Evolutionary conservation across 1,140 invertebrate genomes (phyloP), one percentile per base, ranked within the genome.

Genomic region (Trichogramma pretiosum): DNA sequence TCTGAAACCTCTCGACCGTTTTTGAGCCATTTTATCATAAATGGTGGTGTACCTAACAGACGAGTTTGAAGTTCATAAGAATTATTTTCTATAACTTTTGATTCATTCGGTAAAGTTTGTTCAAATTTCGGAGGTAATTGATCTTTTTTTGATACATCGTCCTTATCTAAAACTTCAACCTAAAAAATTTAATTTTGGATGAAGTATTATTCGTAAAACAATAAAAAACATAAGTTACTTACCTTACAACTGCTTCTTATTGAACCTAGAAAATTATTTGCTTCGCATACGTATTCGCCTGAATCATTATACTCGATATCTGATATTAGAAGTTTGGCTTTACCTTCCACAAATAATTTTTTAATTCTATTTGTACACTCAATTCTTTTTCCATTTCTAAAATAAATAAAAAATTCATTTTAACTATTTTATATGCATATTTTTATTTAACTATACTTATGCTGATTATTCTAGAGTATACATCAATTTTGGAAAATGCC

Each of bases 231-330:
- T 32, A 13, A 23, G 30, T 36, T 22, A 44, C 33, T 48, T 50
- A 62, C 65, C 55, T 59, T 56, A 48, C 65, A 67, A 36, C 46
- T 62, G 34, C 47, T 66, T 52, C 54, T 65, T 5, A 56, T 57
- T 3, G 61, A 52, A 3, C 65, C 65, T 32, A 65, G 54, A 22
- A 65, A 71, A 63, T 87, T 86, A 17, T 77, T 76, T 4, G 84
- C 81, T 39, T 85, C 77, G 60, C 85, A 87, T 3, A 79, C 81
- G 57, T 92, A 92, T 39, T 74, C 58, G 17, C 80, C 80, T 17
- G 74, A 68, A 57, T 83, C 80, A 2, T 61, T 65, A 0, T 56
- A 16, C 17, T 70, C 65, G 3, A 79, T 71, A 35, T 71, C 56
- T 4, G 72, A 64, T 44, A 83, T 72, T 46, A 76, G 65, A 3